These are phyloP conservation scores for Eupithecia vulgata DNA, from an alignment of 2,888 invertebrate species.

Conservation along the genomic window DNA sequence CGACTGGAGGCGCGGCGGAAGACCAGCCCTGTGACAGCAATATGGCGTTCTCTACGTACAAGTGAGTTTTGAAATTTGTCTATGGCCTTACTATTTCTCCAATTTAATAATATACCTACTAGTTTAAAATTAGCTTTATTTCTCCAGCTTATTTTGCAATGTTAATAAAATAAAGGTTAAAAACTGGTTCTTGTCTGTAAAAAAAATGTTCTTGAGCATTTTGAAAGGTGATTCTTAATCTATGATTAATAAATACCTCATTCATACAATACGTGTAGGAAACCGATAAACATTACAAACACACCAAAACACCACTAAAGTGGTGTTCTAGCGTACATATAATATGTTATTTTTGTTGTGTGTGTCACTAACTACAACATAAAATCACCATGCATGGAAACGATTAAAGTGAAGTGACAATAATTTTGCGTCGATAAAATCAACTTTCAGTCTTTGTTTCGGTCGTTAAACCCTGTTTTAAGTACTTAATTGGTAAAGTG, in stretches of 20 bases:
- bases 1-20: slow-evolving; percentile 72
- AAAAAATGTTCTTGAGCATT: not conserved
- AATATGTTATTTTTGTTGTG: not conserved
- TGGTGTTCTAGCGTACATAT: too few relatives aligned
- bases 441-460: slow-evolving; percentile 24
- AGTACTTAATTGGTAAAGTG: not conserved
- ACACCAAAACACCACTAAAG: too few relatives aligned
- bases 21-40: slow-evolving; percentile 77
- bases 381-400: not conserved
- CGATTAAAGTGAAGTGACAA: slow-evolving; percentile 14
- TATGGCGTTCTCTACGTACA: slow-evolving; percentile 80
- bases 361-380: not conserved
- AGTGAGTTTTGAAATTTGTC: slow-evolving; percentile 61
- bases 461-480: slow-evolving; percentile 7
- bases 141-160: not conserved
- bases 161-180: not conserved
- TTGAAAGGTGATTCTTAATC: not conserved
- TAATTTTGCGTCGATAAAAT: slow-evolving; percentile 18
- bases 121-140: not conserved
- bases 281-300: too few relatives aligned
- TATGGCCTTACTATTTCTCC: not conserved
- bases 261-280: too few relatives aligned
- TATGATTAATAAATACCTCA: not conserved
- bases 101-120: not conserved
- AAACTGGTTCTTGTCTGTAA: too few relatives aligned